phyloP scores from a whole-genome alignment of 2,888 invertebrate species.

The Axea sp. region DNA sequence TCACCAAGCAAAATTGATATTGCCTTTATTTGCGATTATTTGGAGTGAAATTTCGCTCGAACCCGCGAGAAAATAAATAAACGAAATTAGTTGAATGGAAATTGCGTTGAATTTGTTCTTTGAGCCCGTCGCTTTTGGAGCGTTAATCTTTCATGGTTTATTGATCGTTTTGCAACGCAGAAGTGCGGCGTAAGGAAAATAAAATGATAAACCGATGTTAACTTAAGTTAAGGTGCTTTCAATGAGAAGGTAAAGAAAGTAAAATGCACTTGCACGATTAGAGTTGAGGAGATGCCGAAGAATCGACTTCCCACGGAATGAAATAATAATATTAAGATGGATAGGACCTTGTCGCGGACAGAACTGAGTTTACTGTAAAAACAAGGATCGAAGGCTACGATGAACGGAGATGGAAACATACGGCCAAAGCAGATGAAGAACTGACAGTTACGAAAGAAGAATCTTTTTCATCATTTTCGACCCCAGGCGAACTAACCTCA shows the following conservation, averaged over 20 bases:
- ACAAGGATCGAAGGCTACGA: conserved; percentile 41
- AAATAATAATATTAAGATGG: conserved; percentile 79
- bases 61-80: conserved; percentile 38
- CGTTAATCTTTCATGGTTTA: conserved; percentile 78
- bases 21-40: conserved; percentile 49
- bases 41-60: conserved; percentile 29
- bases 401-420: conserved; percentile 14
- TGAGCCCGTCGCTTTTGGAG: conserved; percentile 63
- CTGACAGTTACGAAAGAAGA: conserved; percentile 73
- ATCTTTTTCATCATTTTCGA: conserved; percentile 69
- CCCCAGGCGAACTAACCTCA: conserved; percentile 49
- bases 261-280: conserved; percentile 66
- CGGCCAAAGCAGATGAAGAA: conserved; percentile 44
- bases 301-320: conserved; percentile 73
- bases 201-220: conserved; percentile 64
- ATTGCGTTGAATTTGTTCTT: conserved; percentile 45
- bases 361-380: conserved; percentile 64
- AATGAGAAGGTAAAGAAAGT: conserved; percentile 58
- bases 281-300: conserved; percentile 54
- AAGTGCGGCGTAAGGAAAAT: conserved; percentile 52
- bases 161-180: conserved; percentile 71
- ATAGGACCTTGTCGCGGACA: conserved; percentile 66
- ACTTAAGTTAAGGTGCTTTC: conserved; percentile 62
- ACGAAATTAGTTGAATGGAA: conserved; percentile 48
- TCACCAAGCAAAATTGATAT: conserved; percentile 32